Conservation (phyloP, 2,113 vertebrate species). For the Oenanthe melanoleuca region DNA sequence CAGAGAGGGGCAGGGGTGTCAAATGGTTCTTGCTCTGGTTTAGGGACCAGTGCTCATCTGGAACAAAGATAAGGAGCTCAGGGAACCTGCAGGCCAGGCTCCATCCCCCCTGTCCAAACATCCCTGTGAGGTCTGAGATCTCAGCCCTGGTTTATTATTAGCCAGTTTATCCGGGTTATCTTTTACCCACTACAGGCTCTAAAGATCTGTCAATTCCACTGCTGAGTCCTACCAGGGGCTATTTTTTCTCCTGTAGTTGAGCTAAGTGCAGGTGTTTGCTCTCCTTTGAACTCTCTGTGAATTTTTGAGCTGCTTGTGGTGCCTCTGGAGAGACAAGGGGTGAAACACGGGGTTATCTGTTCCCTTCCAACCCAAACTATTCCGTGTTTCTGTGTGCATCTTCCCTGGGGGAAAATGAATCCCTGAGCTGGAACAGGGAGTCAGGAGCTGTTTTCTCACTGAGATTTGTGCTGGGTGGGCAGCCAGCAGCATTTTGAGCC, state of each 20-base stretch:
- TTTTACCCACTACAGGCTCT: neutral
- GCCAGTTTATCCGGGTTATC: neutral
- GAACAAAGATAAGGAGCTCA: neutral
- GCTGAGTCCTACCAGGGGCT: neutral
- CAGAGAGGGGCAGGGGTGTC: neutral
- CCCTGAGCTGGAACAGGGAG: rapidly evolving
- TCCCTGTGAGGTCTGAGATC: neutral
- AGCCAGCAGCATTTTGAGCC: neutral
- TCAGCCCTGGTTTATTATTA: neutral
- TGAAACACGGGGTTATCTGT: neutral
- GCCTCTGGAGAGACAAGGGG: neutral
- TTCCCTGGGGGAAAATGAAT: neutral
- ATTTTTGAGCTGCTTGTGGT: neutral
- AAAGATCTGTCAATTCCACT: neutral
- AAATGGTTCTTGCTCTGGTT: neutral
- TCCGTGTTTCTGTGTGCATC: neutral
- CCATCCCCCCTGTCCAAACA: neutral
- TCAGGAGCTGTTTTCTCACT: neutral
- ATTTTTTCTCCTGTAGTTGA: neutral
- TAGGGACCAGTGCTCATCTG: rapidly evolving
- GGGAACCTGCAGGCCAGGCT: neutral
- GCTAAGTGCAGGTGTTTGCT: neutral
- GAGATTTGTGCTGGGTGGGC: neutral
- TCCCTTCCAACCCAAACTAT: neutral
- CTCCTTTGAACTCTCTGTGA: neutral